Base-by-base conservation (phyloP, 2,113 vertebrate species). In the Phyllostomus discolor region DNA sequence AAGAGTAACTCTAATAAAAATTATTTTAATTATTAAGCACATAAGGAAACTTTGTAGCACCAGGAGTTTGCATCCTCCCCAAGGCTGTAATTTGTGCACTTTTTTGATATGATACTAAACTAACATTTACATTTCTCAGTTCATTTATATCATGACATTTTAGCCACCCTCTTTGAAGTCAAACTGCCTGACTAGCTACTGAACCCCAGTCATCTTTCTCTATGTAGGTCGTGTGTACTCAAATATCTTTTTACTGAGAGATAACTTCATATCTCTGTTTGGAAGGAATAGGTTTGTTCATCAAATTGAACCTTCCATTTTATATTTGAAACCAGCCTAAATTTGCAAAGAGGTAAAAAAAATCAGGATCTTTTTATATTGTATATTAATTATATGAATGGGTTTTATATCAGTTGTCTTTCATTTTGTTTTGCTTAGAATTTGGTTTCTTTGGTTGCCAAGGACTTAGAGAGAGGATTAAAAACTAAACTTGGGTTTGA, bases 11-110 rank as follows among this genome's bases (percentile, higher is more conserved):
- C 14, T 24, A 87, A 2, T 43, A 52, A 92, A 76, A 15, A 33
- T 28, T 73, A 35, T 86, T 92, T 86, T 76, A 93, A 83, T 88
- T 93, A 31, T 33, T 95, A 94, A 87, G 59, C 75, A 90, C 57
- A 31, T 73, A 91, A 92, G 17, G 15, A 96, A 82, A 35, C 2
- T 87, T 46, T 66, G 14, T 33, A 64, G 10, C 19, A 73, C 15
- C 26, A 85, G 6, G 17, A 82, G 4, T 76, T 57, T 67, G 0
- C 16, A 87, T 62, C 22, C 5, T 87, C 35, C 35, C 41, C 12
- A 66, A 64, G 26, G 50, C 7, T 85, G 1, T 20, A 48, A 62
- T 62, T 88, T 12, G 16, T 94, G 26, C 15, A 70, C 2, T 90
- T 79, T 95, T 26, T 70, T 57, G 64, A 91, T 69, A 73, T 22